Evolutionary conservation across 2,797 vertebrate genomes (phyloP), one percentile per base, ranked within the genome.

Genomic region (Psittacula echo): DNA sequence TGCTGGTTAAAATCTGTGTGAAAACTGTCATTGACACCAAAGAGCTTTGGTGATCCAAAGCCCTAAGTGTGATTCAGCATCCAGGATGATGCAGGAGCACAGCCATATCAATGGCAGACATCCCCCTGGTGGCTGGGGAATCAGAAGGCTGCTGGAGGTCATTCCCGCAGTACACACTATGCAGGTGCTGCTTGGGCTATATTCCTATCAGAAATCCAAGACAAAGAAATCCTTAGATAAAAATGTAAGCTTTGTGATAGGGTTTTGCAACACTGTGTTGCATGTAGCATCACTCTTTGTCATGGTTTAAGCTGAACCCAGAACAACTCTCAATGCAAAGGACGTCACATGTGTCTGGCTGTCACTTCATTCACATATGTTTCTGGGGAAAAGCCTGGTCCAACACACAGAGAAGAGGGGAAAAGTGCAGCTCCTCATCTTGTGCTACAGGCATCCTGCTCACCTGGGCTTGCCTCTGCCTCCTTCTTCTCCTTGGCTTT

Each of bases 401-500:
- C 42, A 53, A 7, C 0, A 1, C 20, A 18, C 4, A 32, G n/a
- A 27, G 6, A 11, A 22, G 8, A 0, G 3, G 6, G 11, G 27
- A 22, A 37, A 65, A 74, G n/a, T 5, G 23, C 22, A 47, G 47
- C 41, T 32, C 22, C 32, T 85, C 9, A 1, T 12, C 15, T n/a
- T 32, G 30, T 11, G 17, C 70, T 84, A 11, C 0, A 1, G 30
- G 34, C 34, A 27, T 30, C 4, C 48, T 56, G 27, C 18, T 72
- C 50, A 15, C 32, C 41, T 15, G 50, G 16, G 11, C 16, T n/a
- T 42, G 39, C 34, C 39, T 13, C 39, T 37, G 32, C 56, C 11
- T 53, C 27, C n/a, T 29, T 78, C 60, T 71, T 34, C 44, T 53
- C 61, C 58, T 56, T 66, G 56, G 2, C 8, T 61, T 56, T 78